Base-by-base conservation (phyloP, 2,113 vertebrate species). In the Haemorhous mexicanus region DNA sequence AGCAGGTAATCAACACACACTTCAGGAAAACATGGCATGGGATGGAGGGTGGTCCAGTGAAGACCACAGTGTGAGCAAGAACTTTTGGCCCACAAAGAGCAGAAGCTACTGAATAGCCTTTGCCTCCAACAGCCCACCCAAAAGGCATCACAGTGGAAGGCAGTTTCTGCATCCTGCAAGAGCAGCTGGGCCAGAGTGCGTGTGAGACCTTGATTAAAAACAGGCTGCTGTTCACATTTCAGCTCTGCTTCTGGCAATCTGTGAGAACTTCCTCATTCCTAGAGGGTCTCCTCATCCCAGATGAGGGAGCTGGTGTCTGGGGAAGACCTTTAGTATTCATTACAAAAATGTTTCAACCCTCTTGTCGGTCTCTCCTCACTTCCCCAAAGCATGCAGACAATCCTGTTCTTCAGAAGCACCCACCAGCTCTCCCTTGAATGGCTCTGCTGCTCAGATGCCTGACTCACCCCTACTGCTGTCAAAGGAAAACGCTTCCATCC, bases 191-290 rank as follows among this genome's bases (percentile, higher is more conserved):
- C 43, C 7, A 4, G 47, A 88, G 79, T 93, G 94, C 84, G 73
- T 94, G 94, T 90, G 88, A 96, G 76, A 86, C 83, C 80, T 61
- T 95, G 90, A 96, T 96, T 97, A 79, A 89, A 96, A 96, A 81
- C 94, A 96, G 92, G 64, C 85, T 81, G 61, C 80, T 92, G 79
- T 78, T 89, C 79, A 43, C 64, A 92, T 90, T 84, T 86, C 72
- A 72, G 90, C 88, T 89, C 85, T 61, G 90, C 80, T 95, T 81
- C 92, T 96, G 92, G 93, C 56, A 0, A 43, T 63, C 47, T 64
- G 35, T 17, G 41, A 90, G 79, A 90, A 61, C n/a, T 96, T 95
- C 94, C 94, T 94, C 92, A 95, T 97, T 96, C 95, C 88, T 93
- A 49, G 64, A 90, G 72, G 85, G 90, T 92, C 90, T 97, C 80